Base-by-base conservation (phyloP, 2,113 vertebrate species). In the Myrmecophaga tridactyla region DNA sequence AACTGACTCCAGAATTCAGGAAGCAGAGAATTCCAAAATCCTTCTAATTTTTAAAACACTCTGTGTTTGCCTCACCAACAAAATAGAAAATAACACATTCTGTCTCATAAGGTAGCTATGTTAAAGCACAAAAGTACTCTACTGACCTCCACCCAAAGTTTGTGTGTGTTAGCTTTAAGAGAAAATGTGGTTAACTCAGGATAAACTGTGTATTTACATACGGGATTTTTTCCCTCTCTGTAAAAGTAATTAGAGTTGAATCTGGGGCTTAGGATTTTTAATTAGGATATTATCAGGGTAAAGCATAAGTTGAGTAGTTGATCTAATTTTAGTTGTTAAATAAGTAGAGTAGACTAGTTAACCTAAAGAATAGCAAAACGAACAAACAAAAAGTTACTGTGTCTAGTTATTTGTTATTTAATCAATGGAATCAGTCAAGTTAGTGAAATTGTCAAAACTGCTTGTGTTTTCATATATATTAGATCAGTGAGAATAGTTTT, bases 271-370 rank as follows among this genome's bases (percentile, higher is more conserved):
- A 92, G 58, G 31, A 73, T 36, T 85, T 6, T 84, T 85, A 95
- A 85, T 92, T 89, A 92, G n/a, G n/a, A n/a, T n/a, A 95, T 56
- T 93, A 87, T 51, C 53, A 75, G 51, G 51, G 17, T 31, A 89
- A 95, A 94, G 48, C n/a, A 56, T 29, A 93, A 83, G 21, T 77
- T 78, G 58, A 89, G 48, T 82, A 21, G 29, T 83, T 83, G 92
- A 51, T 93, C 70, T 76, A 58, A 82, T 86, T 89, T 92, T 27
- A 90, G 20, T 90, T 65, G 89, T 81, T 67, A 76, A 86, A 89
- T 11, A 1, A 92, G 9, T 60, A 39, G 46, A 65, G 8, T 60
- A 39, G 48, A 67, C 27, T 6, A 63, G 29, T 65, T 29, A 75
- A 39, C 34, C 69, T 95, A 86, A 86, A 46, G 69, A 60, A 92